Evolutionary conservation across 2,888 invertebrate species (phyloP), one percentile per base, ranked within the genome.

Genomic region (Neoscelio sp.): DNA sequence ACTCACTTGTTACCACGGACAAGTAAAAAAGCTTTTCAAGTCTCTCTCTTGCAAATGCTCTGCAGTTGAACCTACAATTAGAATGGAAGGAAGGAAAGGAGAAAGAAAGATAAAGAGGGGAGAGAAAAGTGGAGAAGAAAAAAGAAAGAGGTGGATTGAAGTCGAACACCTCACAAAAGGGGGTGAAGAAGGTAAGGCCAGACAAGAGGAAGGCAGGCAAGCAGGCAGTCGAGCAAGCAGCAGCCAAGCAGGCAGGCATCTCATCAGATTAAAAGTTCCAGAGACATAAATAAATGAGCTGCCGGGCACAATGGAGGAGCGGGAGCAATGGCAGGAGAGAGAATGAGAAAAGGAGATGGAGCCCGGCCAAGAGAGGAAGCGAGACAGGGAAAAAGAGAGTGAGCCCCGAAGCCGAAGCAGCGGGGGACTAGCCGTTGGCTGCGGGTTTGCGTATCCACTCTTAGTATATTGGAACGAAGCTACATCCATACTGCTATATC

Each of bases 391-490:
- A 17, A 48, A 35, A 20, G 42, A 42, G 54, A 10, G 5, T 15
- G 73, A 44, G 68, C 70, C 12, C 35, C 35, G 70, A 64, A 10
- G 70, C 35, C 60, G 65, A 52, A 79, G 71, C 79, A 75, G 67
- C 79, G 75, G 75, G 80, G 68, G 62, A 76, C 80, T 76, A 33
- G 68, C 73, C 76, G 80, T 67, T 64, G 67, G 84, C 82, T 85
- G 85, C 81, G 84, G 85, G 85, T 86, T 85, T 85, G 83, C 85
- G 86, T 87, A 86, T 87, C 85, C 84, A 84, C 88, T 88, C 87
- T 87, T 87, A 87, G 88, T 87, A 88, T 89, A 89, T 88, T 89
- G 87, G 84, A 87, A 85, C 84, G 84, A 80, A 67, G 48, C 76
- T 82, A 78, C 78, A 58, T 62, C 68, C 48, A 38, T 56, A 35